A percentile compares a stretch with the other conserved stretches of the same genome.
These are phyloP conservation scores for Philhelius pedissequus DNA, from an alignment of 2,888 invertebrate genomes.

Conservation along the genomic window DNA sequence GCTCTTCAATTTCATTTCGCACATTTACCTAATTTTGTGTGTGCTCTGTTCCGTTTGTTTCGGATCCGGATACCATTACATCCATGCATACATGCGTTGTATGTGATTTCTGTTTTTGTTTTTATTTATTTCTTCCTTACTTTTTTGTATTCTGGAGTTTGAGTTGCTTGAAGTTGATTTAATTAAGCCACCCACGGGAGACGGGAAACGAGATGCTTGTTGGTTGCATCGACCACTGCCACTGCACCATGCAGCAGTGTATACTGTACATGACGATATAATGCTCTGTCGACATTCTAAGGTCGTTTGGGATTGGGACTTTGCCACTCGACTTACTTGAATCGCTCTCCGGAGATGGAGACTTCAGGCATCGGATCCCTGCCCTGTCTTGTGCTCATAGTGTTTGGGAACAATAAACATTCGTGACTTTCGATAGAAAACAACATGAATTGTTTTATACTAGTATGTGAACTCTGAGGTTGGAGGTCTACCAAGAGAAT, in stretches of 20 bases:
- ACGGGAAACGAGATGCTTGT: slow-evolving; percentile 3
- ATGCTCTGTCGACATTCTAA: slow-evolving; percentile 32
- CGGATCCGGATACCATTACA: background rate
- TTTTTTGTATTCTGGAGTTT: slow-evolving; percentile 5
- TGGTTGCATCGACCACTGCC: slow-evolving; percentile 6
- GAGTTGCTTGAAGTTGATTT: slow-evolving; percentile 61
- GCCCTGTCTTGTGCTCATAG: background rate
- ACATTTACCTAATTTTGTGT: slow-evolving; percentile 63
- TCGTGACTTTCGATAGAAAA: slow-evolving; percentile 56
- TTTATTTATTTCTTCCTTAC: background rate
- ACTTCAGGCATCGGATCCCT: background rate
- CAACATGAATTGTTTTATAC: slow-evolving; percentile 42
- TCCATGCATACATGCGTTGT: background rate
- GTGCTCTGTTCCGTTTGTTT: slow-evolving; percentile 19
- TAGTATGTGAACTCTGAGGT: slow-evolving; percentile 23
- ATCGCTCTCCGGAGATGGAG: slow-evolving; percentile 4
- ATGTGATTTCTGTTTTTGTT: slow-evolving; percentile 6
- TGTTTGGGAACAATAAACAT: slow-evolving; percentile 58
- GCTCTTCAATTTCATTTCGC: slow-evolving; percentile 59
- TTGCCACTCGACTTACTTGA: slow-evolving; percentile 54
- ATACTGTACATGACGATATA: background rate
- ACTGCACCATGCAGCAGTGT: background rate
- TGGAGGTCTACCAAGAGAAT: slow-evolving; percentile 38
- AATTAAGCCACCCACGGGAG: slow-evolving; percentile 57
- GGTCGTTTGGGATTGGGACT: slow-evolving; percentile 32